These are phyloP conservation scores for Ethmia dodecea DNA, from an alignment of 2,888 invertebrate species.

Conservation along the genomic window DNA sequence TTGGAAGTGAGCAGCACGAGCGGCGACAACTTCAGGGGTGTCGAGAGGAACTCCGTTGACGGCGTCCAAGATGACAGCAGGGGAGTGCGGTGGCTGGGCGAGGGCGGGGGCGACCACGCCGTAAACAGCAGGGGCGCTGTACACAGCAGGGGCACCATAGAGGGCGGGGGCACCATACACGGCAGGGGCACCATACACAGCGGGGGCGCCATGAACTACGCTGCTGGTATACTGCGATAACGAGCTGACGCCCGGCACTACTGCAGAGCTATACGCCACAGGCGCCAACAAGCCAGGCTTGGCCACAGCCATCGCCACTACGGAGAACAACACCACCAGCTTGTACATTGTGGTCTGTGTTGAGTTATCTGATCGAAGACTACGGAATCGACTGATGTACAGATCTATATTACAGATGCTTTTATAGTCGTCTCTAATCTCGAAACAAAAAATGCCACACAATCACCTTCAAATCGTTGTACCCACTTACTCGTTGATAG, in stretches of 20 bases:
- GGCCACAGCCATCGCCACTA: constrained; percentile 77
- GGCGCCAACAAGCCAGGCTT: constrained; percentile 52
- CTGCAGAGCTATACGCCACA: constrained; percentile 39
- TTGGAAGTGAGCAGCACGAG: constrained; percentile 63
- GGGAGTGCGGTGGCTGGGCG: constrained; percentile 55
- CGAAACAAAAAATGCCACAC: constrained; percentile 44
- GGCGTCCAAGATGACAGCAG: constrained; percentile 62
- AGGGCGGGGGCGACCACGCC: constrained; percentile 24
- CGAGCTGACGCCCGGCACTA: constrained; percentile 33
- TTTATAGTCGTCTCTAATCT: constrained; percentile 43
- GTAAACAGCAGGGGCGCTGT: constrained; percentile 22
- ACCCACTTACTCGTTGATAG: constrained; percentile 10
- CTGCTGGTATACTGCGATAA: constrained; percentile 38
- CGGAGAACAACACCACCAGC: constrained; percentile 80
- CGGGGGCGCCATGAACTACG: constrained; percentile 39
- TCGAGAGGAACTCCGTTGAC: constrained; percentile 66
- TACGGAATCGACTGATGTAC: constrained; percentile 61
- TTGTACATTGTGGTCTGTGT: constrained; percentile 73
- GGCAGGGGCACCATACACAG: constrained; percentile 33
- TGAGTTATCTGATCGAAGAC: constrained; percentile 44
- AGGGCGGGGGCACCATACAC: constrained; percentile 31
- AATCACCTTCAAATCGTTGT: constrained; percentile 51
- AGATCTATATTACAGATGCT: constrained; percentile 35
- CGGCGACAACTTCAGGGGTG: constrained; percentile 69
- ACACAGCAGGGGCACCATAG: constrained; percentile 21